Evolutionary conservation across 2,888 invertebrate species (phyloP).

Genomic region (Folsomia manolachei): DNA sequence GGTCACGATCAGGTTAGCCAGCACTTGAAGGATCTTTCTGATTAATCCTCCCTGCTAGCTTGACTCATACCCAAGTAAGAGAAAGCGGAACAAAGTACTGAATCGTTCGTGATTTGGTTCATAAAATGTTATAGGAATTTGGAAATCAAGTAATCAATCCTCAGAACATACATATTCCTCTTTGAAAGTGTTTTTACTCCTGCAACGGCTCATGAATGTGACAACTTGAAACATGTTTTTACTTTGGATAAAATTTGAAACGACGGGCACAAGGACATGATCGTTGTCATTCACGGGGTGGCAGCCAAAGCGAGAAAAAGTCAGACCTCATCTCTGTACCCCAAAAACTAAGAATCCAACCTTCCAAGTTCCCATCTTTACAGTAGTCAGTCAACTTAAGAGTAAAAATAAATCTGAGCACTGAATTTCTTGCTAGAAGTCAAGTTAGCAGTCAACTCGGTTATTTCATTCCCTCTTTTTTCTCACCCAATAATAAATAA

Average conservation of each 20-base stretch:
- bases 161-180: neutral
- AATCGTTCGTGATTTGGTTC: slow-evolving; percentile 18
- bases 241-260: neutral
- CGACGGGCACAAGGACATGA: neutral
- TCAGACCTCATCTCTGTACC: neutral
- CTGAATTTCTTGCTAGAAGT: neutral
- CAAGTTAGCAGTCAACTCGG: neutral
- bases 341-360: too few relatives aligned
- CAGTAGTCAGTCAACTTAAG: neutral
- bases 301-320: neutral
- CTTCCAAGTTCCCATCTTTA: too few relatives aligned
- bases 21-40: neutral
- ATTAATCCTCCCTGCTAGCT: neutral
- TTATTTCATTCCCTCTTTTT: neutral
- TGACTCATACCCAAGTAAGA: neutral
- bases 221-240: neutral
- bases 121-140: neutral
- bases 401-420: neutral
- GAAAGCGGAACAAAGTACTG: neutral
- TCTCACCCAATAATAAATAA: slow-evolving; percentile 14
- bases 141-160: slow-evolving; percentile 11
- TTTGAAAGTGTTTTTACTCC: neutral
- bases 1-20: too few relatives aligned
- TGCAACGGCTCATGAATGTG: neutral
- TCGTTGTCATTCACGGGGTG: slow-evolving; percentile 20